Percentiles rank a stretch among this genome's conserved stretches.
phyloP scores from a whole-genome alignment of 1,140 invertebrate species.

The Pachyrhynchus sulphureomaculatus region DNA sequence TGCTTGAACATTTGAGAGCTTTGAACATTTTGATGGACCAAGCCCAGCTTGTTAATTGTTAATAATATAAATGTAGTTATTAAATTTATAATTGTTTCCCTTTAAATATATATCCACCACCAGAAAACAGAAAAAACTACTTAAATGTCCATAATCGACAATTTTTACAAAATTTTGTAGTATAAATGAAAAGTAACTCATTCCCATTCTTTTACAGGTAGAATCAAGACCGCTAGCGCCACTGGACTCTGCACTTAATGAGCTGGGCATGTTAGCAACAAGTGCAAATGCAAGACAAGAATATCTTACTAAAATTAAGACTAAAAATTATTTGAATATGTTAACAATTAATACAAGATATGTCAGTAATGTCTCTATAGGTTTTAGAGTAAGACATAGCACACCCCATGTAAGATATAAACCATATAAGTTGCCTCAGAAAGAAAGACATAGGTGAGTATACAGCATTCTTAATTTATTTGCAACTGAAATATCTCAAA shows the following conservation, averaged over 20 bases:
- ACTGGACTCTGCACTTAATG: conserved; percentile 58
- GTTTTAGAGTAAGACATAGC: conserved; percentile 55
- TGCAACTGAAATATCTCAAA: too few relatives aligned
- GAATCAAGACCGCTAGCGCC: conserved; percentile 4
- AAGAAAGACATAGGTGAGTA: conserved; percentile 50
- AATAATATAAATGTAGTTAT: too few relatives aligned
- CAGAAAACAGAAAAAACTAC: too few relatives aligned
- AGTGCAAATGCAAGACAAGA: conserved; percentile 58
- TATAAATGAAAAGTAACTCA: not conserved
- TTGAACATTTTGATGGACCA: too few relatives aligned
- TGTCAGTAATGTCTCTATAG: conserved; percentile 59
- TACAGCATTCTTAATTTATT: conserved; percentile 1
- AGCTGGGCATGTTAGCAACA: conserved; percentile 60
- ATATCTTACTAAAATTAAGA: conserved; percentile 54
- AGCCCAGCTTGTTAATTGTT: too few relatives aligned
- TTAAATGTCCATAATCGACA: too few relatives aligned
- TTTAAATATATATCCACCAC: too few relatives aligned
- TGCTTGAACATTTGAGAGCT: too few relatives aligned
- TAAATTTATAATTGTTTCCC: too few relatives aligned
- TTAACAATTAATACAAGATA: conserved; percentile 57
- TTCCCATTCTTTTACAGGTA: not conserved
- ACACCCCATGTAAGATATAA: conserved; percentile 42
- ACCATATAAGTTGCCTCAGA: conserved; percentile 41
- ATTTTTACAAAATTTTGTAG: not conserved
- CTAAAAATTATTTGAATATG: conserved; percentile 49